phyloP scores from a whole-genome alignment of 1,140 invertebrate genomes.

The Mylabris phalerata region DNA sequence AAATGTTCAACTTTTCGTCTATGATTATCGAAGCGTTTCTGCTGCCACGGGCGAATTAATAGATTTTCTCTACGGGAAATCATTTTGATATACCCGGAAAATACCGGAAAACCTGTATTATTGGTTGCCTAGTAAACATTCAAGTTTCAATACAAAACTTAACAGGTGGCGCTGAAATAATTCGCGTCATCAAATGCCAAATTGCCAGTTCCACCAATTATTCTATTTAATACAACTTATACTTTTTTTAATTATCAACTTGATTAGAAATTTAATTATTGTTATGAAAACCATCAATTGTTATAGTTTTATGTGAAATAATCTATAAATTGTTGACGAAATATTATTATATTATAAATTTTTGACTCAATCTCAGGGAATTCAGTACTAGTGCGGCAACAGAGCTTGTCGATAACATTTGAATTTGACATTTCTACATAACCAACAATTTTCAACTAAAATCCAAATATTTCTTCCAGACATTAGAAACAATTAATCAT shows the following conservation, averaged over 20 bases:
- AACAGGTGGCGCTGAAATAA: background rate
- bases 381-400: background rate
- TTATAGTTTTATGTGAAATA: too few species aligned
- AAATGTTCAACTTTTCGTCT: constrained; percentile 41
- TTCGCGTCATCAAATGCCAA: too few species aligned
- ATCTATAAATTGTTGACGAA: too few species aligned
- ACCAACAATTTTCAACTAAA: constrained; percentile 4
- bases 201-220: too few species aligned
- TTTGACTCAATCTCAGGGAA: too few species aligned
- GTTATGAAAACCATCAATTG: too few species aligned
- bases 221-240: too few species aligned
- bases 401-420: background rate
- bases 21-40: constrained; percentile 46
- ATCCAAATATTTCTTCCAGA: too few species aligned
- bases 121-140: constrained; percentile 2
- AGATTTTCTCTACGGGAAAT: constrained; percentile 47
- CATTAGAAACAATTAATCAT: background rate
- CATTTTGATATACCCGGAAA: constrained; percentile 30
- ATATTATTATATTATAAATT: too few species aligned
- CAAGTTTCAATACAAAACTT: background rate
- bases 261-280: too few species aligned
- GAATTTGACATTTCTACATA: constrained; percentile 8
- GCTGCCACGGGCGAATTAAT: constrained; percentile 46
- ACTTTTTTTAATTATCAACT: too few species aligned
- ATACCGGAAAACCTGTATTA: background rate